Conservation (phyloP, 30 jellyfish, hydroid and myxozoan species). For the Hydractinia echinata region DNA sequence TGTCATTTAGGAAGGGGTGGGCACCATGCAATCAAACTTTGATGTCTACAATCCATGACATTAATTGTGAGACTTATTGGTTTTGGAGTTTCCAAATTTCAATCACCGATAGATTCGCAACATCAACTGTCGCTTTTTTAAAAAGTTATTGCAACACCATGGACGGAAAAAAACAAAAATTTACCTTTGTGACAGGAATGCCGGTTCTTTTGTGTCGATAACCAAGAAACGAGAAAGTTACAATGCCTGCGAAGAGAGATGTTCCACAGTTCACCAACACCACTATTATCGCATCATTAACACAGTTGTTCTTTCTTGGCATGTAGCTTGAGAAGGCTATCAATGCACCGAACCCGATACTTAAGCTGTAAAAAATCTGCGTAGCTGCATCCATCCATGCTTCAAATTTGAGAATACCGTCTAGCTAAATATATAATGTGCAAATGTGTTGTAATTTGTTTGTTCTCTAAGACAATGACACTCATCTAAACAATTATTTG, state of each 20-base stretch:
- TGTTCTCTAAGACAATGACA: no score
- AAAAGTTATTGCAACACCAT: not conserved
- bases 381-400: slow-evolving; percentile 99
- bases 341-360: slow-evolving; percentile 96
- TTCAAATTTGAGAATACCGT: not conserved
- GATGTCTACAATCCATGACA: no score
- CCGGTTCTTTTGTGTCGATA: slow-evolving; percentile 76
- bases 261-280: slow-evolving; percentile 93
- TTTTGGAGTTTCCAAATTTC: no score
- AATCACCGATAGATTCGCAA: no score
- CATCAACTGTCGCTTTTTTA: not conserved
- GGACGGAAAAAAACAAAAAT: not conserved
- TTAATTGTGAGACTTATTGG: no score
- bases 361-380: slow-evolving; percentile 88
- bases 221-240: slow-evolving; percentile 86
- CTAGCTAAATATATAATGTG: not conserved
- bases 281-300: slow-evolving; percentile 69
- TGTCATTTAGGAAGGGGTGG: no score
- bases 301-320: slow-evolving; percentile 92
- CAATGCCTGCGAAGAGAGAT: slow-evolving; percentile 89
- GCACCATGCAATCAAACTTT: no score
- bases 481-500: no score
- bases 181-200: slow-evolving; percentile 62
- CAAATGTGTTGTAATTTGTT: not conserved
- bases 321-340: slow-evolving; percentile 93